Conservation (phyloP, 2,113 vertebrate genomes). For the Amazona vittata region DNA sequence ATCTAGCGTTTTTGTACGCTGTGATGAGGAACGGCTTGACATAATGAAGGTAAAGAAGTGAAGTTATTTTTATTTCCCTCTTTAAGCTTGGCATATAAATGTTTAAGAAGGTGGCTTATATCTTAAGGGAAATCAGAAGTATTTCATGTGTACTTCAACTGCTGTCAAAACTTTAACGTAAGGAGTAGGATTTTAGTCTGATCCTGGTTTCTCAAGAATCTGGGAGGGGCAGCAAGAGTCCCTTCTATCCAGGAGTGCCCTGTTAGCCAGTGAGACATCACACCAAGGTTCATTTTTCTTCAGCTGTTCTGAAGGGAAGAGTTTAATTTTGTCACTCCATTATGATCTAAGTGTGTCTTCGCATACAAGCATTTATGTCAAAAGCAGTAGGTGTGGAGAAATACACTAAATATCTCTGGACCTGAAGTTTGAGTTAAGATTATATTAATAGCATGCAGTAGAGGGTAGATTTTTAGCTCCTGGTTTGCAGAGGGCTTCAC, state of each 20-base stretch:
- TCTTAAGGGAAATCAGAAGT: not conserved
- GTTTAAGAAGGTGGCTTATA: not conserved
- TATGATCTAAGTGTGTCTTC: not conserved
- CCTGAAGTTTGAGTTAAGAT: not conserved
- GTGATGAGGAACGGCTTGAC: constrained; percentile 95
- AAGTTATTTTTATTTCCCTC: not conserved
- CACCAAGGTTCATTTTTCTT: not conserved
- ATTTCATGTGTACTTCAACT: not conserved
- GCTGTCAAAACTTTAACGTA: not conserved
- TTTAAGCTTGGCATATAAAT: not conserved
- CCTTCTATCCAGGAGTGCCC: not conserved
- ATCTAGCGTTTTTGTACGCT: constrained; percentile 96
- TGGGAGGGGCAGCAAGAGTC: not conserved
- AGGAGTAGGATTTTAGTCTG: not conserved
- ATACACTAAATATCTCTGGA: not conserved
- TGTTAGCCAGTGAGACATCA: not conserved
- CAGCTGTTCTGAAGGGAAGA: not conserved
- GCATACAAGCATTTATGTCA: not conserved
- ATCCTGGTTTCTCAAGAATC: not conserved
- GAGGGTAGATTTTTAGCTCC: not conserved
- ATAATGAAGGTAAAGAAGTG: constrained; percentile 92
- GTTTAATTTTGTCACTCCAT: not conserved
- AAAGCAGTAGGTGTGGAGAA: not conserved
- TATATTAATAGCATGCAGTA: not conserved
- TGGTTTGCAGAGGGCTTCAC: not conserved